Base-by-base conservation (phyloP, 2,113 vertebrate species). In the Phylloscopus trochilus region DNA sequence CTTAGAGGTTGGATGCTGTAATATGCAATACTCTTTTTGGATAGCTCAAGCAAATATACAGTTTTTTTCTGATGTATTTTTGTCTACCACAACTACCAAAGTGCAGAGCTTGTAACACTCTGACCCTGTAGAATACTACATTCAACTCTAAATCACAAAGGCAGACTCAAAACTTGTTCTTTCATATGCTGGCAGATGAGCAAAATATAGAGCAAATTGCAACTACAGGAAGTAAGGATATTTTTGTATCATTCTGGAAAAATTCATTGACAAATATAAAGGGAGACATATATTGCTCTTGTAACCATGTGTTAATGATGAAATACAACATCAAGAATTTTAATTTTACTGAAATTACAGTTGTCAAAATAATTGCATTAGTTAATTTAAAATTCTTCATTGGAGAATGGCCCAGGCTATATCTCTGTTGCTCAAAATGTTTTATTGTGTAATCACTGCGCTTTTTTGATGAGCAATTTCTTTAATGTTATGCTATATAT, bases 301-400 rank as follows among this genome's bases (percentile, higher is more conserved):
- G 49, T 84, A 93, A 79, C 87, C 67, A 80, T 79, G 91, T 73
- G 83, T 93, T 95, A 96, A 93, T 94, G 94, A 96, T 90, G 94
- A 95, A 96, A 78, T 87, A 55, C 47, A 89, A 92, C 91, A 94
- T 72, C 87, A 87, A 93, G 91, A 96, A 96, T 92, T 96, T 96
- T 89, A 97, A 96, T 97, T 97, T 95, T 94, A 92, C 78, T 92
- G 86, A 83, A 94, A 97, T 94, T 97, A 88, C 81, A 91, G 90
- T 96, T 97, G 90, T 95, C 95, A 97, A 95, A 97, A 96, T 95
- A 96, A 95, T 64, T 97, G 79, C 92, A 96, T 94, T 97, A 95
- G 55, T 95, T 94, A 96, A 97, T 96, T 97, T 96, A 89, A 96
- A 96, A 95, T 96, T 95, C 87, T 80, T 97, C 94, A 91, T 53